These are phyloP conservation scores for Carcina quercana DNA, from an alignment of 2,888 invertebrate genomes.

Conservation along the genomic window DNA sequence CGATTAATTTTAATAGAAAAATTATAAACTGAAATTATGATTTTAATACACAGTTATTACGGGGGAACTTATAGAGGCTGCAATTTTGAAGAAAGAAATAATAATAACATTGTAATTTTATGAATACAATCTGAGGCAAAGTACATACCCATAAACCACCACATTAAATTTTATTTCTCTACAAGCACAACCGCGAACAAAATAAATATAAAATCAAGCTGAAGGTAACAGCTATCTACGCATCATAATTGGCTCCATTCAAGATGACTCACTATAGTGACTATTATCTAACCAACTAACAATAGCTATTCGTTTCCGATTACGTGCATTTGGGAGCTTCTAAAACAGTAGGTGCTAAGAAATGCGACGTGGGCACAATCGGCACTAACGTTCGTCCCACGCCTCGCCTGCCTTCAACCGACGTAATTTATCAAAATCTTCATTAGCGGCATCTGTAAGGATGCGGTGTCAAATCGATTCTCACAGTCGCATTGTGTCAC, in stretches of 20 bases:
- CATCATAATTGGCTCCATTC: not conserved
- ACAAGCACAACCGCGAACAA: too few relatives aligned
- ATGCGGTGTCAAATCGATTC: conserved; percentile 4
- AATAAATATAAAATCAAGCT: too few relatives aligned
- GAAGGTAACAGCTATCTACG: not conserved
- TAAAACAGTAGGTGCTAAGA: conserved; percentile 3
- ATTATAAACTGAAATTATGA: too few relatives aligned
- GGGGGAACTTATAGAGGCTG: too few relatives aligned
- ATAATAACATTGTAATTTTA: too few relatives aligned
- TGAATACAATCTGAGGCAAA: too few relatives aligned
- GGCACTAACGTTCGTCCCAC: conserved; percentile 7
- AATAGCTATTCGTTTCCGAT: conserved; percentile 8
- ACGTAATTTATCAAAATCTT: conserved; percentile 8
- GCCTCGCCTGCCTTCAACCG: conserved; percentile 6
- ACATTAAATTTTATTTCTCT: too few relatives aligned
- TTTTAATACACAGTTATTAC: too few relatives aligned
- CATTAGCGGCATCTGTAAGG: conserved; percentile 3
- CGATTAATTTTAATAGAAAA: too few relatives aligned
- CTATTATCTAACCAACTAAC: conserved; percentile 3
- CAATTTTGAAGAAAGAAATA: too few relatives aligned
- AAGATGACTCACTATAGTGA: conserved; percentile 5
- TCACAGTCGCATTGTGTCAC: conserved; percentile 2
- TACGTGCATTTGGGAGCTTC: conserved; percentile 4
- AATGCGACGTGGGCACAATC: conserved; percentile 4
- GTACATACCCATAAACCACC: too few relatives aligned